Conservation (phyloP, 2,888 invertebrate genomes). For the Silvanus unidentatus region DNA sequence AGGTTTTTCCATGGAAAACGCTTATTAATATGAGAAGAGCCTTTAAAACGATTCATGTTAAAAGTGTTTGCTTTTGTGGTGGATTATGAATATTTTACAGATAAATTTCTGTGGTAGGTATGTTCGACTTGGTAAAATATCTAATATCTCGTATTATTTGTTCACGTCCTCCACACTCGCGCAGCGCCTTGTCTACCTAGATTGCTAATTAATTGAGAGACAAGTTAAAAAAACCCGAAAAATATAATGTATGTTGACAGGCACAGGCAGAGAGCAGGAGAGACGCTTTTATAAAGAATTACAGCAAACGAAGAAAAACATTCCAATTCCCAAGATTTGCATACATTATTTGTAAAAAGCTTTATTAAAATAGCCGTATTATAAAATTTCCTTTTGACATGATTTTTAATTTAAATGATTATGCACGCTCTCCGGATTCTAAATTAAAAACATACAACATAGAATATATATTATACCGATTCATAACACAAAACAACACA, state of each 20-base stretch:
- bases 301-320: conserved; percentile 5
- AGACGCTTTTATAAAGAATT: neutral
- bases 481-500: conserved; percentile 7
- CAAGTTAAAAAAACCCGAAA: too few species aligned
- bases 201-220: too few species aligned
- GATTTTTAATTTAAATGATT: conserved; percentile 28
- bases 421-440: conserved; percentile 17
- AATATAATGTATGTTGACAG: too few species aligned
- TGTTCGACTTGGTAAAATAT: too few species aligned
- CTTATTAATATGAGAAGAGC: too few species aligned
- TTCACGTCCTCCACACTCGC: too few species aligned
- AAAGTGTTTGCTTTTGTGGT: neutral
- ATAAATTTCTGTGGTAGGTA: too few species aligned
- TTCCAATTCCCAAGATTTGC: conserved; percentile 13
- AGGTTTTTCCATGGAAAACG: too few species aligned
- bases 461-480: conserved; percentile 1
- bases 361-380: conserved; percentile 15
- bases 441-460: conserved; percentile 34
- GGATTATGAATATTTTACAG: neutral
- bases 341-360: conserved; percentile 7
- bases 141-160: too few species aligned
- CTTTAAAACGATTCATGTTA: neutral
- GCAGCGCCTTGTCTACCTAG: too few species aligned
- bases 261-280: too few species aligned
- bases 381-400: conserved; percentile 22